phyloP scores from a whole-genome alignment of 37 sponge, comb jelly and placozoan species.

The Cliona cf. orientalis region DNA sequence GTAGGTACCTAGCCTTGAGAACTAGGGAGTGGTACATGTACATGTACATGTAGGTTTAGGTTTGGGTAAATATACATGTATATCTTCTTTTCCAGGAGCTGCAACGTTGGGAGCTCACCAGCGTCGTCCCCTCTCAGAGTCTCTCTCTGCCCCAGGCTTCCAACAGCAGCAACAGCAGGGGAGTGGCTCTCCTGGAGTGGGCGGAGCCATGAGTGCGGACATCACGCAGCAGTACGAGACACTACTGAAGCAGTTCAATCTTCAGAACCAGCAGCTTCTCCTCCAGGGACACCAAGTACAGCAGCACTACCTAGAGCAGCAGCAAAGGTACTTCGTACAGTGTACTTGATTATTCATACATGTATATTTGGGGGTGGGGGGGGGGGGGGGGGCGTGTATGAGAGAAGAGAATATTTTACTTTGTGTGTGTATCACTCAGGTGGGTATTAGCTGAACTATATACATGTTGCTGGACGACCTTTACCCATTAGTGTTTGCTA shows the following conservation, averaged over 20 bases:
- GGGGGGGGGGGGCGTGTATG: not conserved
- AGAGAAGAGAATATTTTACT: not conserved
- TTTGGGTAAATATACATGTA: not conserved
- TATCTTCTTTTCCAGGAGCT: not conserved
- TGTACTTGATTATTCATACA: too few relatives aligned
- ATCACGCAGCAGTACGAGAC: conserved; percentile 26
- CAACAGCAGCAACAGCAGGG: conserved; percentile 15
- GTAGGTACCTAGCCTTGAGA: too few relatives aligned
- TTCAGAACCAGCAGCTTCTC: conserved; percentile 57
- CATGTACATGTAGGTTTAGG: too few relatives aligned
- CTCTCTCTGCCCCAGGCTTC: conserved; percentile 56
- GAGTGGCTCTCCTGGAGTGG: not conserved
- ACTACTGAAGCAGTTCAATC: conserved; percentile 41
- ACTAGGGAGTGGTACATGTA: too few relatives aligned
- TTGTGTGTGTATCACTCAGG: not conserved
- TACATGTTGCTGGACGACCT: not conserved
- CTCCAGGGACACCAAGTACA: conserved; percentile 53
- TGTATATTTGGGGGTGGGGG: not conserved
- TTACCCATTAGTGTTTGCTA: too few relatives aligned
- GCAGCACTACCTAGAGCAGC: conserved; percentile 71
- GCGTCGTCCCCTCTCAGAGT: conserved; percentile 37
- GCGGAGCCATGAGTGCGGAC: not conserved
- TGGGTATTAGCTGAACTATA: not conserved
- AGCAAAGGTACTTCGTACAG: too few relatives aligned
- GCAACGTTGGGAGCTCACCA: not conserved